A percentile compares a stretch with the other conserved stretches of the same genome.
Conservation (phyloP, 2,888 invertebrate species). For the Gymnoscelis rufifasciata region DNA sequence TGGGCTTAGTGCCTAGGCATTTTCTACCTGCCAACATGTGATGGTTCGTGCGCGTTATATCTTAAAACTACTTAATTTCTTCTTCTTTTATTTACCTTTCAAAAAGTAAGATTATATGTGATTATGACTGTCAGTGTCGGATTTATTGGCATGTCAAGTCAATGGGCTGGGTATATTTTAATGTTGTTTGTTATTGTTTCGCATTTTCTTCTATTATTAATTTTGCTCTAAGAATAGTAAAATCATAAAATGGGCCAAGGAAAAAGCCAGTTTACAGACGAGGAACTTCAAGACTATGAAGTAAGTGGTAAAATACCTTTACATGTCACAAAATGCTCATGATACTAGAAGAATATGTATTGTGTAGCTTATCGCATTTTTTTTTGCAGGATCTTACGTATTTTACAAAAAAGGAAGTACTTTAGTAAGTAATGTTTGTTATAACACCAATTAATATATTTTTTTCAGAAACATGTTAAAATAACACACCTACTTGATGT, state of each 20-base stretch:
- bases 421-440: constrained; percentile 86
- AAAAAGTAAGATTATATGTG: no score
- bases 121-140: not conserved
- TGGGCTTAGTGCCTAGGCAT: no score
- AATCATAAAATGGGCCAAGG: constrained; percentile 86
- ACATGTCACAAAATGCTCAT: no score
- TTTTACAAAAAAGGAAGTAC: constrained; percentile 94
- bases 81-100: no score
- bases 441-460: not conserved
- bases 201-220: not conserved
- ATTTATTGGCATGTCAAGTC: no score
- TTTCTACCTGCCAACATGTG: no score
- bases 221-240: not conserved
- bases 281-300: constrained; percentile 94
- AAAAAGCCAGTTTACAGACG: constrained; percentile 90
- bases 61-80: no score
- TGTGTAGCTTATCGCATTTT: constrained; percentile 4
- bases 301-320: no score
- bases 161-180: no score
- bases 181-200: constrained; percentile 22
- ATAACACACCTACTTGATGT: no score
- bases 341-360: not conserved
- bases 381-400: constrained; percentile 91
- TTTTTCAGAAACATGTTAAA: not conserved
- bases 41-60: no score